Percentiles rank a stretch among this genome's conserved stretches.
Evolutionary conservation across 2,797 vertebrate species (phyloP).

Genomic region (Lithobates sylvaticus): DNA sequence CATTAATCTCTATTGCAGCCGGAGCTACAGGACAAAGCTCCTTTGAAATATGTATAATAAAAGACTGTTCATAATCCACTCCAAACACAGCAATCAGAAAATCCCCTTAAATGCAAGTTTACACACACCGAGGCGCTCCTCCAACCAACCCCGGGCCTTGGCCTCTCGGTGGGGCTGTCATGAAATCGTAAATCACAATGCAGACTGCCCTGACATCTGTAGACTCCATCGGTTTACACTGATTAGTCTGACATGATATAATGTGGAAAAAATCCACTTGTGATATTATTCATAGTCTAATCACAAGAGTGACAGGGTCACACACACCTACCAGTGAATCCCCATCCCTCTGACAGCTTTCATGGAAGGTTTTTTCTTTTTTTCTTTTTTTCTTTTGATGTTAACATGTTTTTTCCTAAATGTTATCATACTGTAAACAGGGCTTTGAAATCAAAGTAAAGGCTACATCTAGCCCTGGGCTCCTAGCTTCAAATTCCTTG

Average conservation of each 20-base stretch:
- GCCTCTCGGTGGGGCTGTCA: constrained; percentile 37
- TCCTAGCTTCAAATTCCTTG: not conserved
- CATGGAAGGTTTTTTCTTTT: constrained; percentile 4
- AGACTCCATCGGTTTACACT: constrained; percentile 46
- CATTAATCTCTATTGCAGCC: not conserved
- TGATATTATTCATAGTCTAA: constrained; percentile 52
- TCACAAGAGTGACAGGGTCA: constrained; percentile 40
- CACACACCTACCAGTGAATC: constrained; percentile 35
- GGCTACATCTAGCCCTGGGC: not conserved
- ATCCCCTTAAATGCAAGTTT: constrained; percentile 14
- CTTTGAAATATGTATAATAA: constrained; percentile 11
- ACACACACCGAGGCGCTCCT: not conserved
- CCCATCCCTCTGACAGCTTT: constrained; percentile 12
- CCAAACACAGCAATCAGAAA: constrained; percentile 17
- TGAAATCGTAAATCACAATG: constrained; percentile 44
- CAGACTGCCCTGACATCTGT: constrained; percentile 24
- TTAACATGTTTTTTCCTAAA: not conserved
- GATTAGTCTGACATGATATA: constrained; percentile 55
- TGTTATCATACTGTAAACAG: constrained; percentile 34
- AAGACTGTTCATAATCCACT: not conserved
- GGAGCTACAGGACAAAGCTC: not conserved
- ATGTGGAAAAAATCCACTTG: constrained; percentile 45
- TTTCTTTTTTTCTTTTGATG: constrained; percentile 4
- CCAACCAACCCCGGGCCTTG: constrained; percentile 11
- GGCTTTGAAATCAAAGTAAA: not conserved